These are phyloP conservation scores for Cydia splendana DNA, from an alignment of 1,140 invertebrate genomes.

Conservation along the genomic window DNA sequence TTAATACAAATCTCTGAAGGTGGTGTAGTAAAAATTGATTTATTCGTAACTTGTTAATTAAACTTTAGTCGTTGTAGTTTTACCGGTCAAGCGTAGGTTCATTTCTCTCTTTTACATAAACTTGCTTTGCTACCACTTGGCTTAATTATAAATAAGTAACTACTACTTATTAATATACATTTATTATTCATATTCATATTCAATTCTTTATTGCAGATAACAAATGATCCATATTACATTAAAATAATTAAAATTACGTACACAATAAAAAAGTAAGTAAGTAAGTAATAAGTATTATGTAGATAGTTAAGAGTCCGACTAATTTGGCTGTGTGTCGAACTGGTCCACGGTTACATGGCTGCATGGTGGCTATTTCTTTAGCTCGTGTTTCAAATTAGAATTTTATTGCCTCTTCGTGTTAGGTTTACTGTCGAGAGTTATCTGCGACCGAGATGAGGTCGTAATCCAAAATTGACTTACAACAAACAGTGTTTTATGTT, in stretches of 20 bases:
- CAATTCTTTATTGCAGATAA: too few relatives aligned
- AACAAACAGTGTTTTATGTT: slow-evolving; percentile 72
- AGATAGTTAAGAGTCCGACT: slow-evolving; percentile 42
- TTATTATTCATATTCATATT: too few relatives aligned
- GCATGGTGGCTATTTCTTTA: neutral
- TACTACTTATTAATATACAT: too few relatives aligned
- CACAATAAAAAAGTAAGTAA: too few relatives aligned
- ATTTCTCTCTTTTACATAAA: too few relatives aligned
- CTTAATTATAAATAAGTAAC: too few relatives aligned
- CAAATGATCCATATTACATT: too few relatives aligned
- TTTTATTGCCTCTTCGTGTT: slow-evolving; percentile 79
- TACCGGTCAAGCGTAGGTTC: too few relatives aligned
- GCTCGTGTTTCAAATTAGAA: slow-evolving; percentile 67
- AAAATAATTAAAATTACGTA: too few relatives aligned
- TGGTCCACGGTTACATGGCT: neutral
- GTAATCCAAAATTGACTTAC: slow-evolving; percentile 76
- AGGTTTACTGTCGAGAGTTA: slow-evolving; percentile 77
- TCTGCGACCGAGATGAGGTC: slow-evolving; percentile 75
- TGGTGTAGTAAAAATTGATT: slow-evolving; percentile 3
- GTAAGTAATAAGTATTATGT: slow-evolving; percentile 36
- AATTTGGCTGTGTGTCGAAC: neutral
- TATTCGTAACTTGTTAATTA: too few relatives aligned
- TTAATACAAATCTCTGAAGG: slow-evolving; percentile 7
- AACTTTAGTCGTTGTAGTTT: too few relatives aligned
- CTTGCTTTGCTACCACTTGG: too few relatives aligned